Base-by-base conservation (phyloP, 1,140 invertebrate species). In the Pristionchus pacificus region DNA sequence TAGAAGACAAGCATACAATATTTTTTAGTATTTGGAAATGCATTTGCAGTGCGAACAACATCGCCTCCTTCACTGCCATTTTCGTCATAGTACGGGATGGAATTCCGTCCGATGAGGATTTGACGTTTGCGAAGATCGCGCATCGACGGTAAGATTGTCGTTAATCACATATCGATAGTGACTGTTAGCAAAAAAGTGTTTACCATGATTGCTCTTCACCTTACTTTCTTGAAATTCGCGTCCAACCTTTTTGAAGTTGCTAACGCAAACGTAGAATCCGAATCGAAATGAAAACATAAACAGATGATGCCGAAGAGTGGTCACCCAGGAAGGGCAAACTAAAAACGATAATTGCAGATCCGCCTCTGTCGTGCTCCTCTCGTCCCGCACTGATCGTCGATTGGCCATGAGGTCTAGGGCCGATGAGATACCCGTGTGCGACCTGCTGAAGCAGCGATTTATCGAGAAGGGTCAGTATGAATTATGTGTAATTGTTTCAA, bases 121-220 rank as follows among this genome's bases (percentile, higher is more conserved):
- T 73, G 13, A 60, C 71, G 2, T 73, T 73, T 49, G 68, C 71
- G 6, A 73, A 73, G 38, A 73, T 73, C 62, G 71, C 71, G 0
- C 62, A 68, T 27, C 13, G 71, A 49, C 13, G 71, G 58, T 68
- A 68, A 30, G 55, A n/a, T n/a, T n/a, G n/a, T n/a, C n/a, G n/a
- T n/a, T n/a, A n/a, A n/a, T n/a, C n/a, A n/a, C n/a, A n/a, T n/a
- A n/a, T n/a, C n/a, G n/a, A n/a, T n/a, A n/a, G n/a, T n/a, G n/a
- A n/a, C n/a, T n/a, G n/a, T n/a, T n/a, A n/a, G n/a, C n/a, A n/a
- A n/a, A n/a, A n/a, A n/a, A n/a, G n/a, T n/a, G n/a, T n/a, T n/a
- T n/a, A n/a, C n/a, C n/a, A n/a, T n/a, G n/a, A n/a, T n/a, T n/a
- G n/a, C n/a, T n/a, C n/a, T n/a, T n/a, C n/a, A n/a, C n/a, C n/a